Conservation (phyloP, 2,113 vertebrate genomes). For the Synchiropus splendidus region DNA sequence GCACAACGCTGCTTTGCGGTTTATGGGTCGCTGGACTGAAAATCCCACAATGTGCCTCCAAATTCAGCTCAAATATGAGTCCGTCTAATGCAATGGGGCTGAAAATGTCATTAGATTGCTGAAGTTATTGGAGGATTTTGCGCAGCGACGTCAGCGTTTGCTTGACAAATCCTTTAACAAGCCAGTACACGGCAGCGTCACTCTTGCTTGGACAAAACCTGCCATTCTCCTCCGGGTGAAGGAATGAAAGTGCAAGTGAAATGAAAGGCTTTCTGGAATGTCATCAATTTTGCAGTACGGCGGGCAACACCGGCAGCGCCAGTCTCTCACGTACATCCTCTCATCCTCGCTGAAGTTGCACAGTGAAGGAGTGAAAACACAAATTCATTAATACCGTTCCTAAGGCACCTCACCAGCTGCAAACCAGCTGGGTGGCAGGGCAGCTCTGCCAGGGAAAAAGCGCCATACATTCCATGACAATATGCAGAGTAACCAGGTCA, state of each 20-base stretch:
- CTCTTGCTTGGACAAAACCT: neutral
- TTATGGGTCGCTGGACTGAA: constrained; percentile 3
- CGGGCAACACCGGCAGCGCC: constrained; percentile 6
- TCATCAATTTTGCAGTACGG: constrained; percentile 37
- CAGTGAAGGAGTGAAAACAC: constrained; percentile 35
- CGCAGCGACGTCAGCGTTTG: no score
- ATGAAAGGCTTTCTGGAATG: constrained; percentile 10
- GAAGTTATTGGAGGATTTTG: no score
- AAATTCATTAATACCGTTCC: constrained; percentile 55
- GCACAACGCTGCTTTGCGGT: no score
- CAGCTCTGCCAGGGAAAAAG: constrained; percentile 47
- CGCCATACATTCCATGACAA: constrained; percentile 48
- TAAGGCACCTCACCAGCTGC: constrained; percentile 43
- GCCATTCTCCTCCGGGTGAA: neutral
- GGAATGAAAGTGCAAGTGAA: constrained; percentile 1
- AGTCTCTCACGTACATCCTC: constrained; percentile 12
- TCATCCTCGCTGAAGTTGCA: constrained; percentile 27
- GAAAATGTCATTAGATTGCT: no score
- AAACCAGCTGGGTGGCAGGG: constrained; percentile 50
- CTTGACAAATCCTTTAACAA: no score
- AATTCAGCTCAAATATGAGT: no score
- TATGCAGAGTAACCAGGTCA: constrained; percentile 58
- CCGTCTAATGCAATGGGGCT: no score
- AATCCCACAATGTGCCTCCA: neutral
- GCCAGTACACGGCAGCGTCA: no score